Conservation (phyloP, 2,888 invertebrate species). For the Acleris holmiana region DNA sequence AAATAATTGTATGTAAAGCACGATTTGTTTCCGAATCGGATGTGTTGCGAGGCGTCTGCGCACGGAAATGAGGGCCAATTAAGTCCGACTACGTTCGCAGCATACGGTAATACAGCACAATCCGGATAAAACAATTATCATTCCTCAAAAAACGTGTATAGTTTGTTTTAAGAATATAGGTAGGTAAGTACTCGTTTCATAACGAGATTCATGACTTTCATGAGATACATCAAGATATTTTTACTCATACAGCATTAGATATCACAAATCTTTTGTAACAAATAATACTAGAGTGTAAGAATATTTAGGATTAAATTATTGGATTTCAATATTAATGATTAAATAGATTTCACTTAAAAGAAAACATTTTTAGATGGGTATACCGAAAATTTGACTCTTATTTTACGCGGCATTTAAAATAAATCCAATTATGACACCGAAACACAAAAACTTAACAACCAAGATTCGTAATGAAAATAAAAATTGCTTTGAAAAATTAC, state of each 20-base stretch:
- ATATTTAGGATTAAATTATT: too few species aligned
- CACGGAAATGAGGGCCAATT: slow-evolving; percentile 37
- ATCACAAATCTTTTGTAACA: slow-evolving; percentile 25
- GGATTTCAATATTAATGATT: too few species aligned
- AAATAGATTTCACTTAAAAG: too few species aligned
- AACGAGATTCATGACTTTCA: slow-evolving; percentile 30
- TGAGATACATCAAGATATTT: slow-evolving; percentile 27
- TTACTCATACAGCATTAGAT: slow-evolving; percentile 28
- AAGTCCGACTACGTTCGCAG: slow-evolving; percentile 24
- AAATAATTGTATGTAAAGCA: slow-evolving; percentile 29
- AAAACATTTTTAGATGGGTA: too few species aligned
- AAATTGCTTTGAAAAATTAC: too few species aligned
- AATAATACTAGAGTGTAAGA: neutral
- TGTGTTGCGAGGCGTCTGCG: slow-evolving; percentile 28
- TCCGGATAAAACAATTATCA: slow-evolving; percentile 22
- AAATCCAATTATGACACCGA: too few species aligned
- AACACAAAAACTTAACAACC: too few species aligned
- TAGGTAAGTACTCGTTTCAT: slow-evolving; percentile 21
- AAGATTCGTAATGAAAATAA: too few species aligned
- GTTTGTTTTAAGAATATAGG: slow-evolving; percentile 19
- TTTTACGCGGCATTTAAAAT: too few species aligned
- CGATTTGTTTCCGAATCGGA: slow-evolving; percentile 28
- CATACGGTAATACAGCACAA: slow-evolving; percentile 24
- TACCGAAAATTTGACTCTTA: too few species aligned
- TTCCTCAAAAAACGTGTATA: slow-evolving; percentile 13